A percentile compares a stretch with the other conserved stretches of the same genome.
phyloP scores from a whole-genome alignment of 2,113 vertebrate genomes.

The Rhinoptilus africanus region DNA sequence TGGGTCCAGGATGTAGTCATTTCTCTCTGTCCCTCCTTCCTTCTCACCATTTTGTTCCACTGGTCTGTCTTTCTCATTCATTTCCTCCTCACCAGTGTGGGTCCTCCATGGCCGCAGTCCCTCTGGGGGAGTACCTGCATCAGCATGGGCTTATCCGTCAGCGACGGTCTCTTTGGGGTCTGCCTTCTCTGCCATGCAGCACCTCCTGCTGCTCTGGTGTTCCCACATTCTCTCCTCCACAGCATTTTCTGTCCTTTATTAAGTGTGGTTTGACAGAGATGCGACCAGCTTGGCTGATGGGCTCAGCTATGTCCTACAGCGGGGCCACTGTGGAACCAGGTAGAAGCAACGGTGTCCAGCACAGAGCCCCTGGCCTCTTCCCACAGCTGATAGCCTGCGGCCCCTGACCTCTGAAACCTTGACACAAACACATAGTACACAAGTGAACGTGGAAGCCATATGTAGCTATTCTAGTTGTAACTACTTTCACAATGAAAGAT shows the following conservation, averaged over 20 bases:
- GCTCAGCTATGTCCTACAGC: neutral
- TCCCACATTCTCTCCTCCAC: neutral
- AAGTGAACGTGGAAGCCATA: neutral
- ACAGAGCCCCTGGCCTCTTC: neutral
- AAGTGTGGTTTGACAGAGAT: neutral
- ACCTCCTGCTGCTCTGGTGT: neutral
- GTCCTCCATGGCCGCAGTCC: neutral
- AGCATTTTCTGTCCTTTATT: neutral
- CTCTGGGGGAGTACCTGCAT: neutral
- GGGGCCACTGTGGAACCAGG: neutral
- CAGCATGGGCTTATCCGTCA: rapidly evolving
- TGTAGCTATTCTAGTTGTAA: neutral
- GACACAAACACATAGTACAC: neutral
- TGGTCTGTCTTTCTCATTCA: neutral
- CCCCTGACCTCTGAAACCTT: neutral
- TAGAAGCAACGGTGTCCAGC: neutral
- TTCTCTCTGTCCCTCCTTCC: neutral
- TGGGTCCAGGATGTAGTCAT: rapidly evolving
- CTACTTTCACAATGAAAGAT: neutral
- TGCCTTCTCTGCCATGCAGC: neutral
- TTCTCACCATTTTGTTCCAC: neutral
- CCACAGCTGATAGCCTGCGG: neutral
- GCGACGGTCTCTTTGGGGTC: rapidly evolving
- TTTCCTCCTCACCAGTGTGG: neutral
- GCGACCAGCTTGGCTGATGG: neutral